Evolutionary conservation across 1,140 invertebrate species (phyloP).

Genomic region (Nomia melanderi): DNA sequence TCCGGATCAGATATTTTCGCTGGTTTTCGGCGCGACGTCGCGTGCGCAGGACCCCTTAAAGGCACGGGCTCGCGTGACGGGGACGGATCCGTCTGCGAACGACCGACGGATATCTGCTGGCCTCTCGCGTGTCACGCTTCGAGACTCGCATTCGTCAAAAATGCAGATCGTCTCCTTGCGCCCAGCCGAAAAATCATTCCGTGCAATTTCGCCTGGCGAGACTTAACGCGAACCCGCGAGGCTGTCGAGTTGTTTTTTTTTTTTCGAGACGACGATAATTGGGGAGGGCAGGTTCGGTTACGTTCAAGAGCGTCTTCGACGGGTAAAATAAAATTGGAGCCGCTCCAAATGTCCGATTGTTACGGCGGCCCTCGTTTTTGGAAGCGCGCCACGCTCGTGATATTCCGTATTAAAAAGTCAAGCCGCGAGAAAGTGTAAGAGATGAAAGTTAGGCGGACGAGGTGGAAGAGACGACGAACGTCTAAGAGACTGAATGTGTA

Average conservation of each 20-base stretch:
- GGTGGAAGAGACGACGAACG: too few species aligned
- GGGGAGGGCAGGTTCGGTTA: background rate
- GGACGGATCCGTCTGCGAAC: conserved; percentile 30
- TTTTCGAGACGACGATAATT: too few species aligned
- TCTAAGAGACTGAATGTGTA: too few species aligned
- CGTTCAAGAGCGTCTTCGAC: background rate
- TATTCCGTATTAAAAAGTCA: conserved; percentile 14
- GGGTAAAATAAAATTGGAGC: background rate
- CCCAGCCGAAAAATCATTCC: conserved; percentile 23
- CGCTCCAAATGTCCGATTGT: background rate
- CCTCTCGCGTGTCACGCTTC: conserved; percentile 28
- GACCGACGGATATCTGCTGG: conserved; percentile 34
- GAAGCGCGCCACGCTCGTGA: conserved; percentile 13
- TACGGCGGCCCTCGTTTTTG: conserved; percentile 1
- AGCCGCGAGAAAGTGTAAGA: background rate
- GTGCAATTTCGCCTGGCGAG: background rate
- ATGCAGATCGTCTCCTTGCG: conserved; percentile 25
- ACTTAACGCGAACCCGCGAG: too few species aligned
- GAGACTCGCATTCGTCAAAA: conserved; percentile 30
- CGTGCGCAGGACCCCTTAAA: conserved; percentile 30
- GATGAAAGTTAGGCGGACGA: too few species aligned
- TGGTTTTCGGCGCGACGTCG: conserved; percentile 28
- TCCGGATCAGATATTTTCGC: conserved; percentile 28
- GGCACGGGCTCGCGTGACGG: conserved; percentile 45
- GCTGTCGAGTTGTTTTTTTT: too few species aligned